phyloP scores from a whole-genome alignment of 2,888 invertebrate genomes.

The Callimorpha dominula region DNA sequence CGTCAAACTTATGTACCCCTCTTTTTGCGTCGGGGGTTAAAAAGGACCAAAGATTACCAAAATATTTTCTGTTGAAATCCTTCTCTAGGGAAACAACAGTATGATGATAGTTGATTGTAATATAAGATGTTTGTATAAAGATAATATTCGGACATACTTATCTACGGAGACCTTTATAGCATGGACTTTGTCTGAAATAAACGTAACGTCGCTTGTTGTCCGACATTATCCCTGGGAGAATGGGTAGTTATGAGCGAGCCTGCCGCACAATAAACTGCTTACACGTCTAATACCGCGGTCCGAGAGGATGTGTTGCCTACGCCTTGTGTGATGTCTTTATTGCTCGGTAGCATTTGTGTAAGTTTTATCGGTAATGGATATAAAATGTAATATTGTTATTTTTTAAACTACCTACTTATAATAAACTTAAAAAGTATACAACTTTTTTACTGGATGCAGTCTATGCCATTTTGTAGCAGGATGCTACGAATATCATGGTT shows the following conservation, averaged over 20 bases:
- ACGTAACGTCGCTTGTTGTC: conserved; percentile 77
- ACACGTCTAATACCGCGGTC: conserved; percentile 75
- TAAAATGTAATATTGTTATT: conserved; percentile 1
- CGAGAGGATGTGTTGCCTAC: conserved; percentile 59
- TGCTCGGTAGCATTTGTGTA: conserved; percentile 54
- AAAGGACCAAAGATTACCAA: background rate
- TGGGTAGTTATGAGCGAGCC: conserved; percentile 82
- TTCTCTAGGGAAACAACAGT: conserved; percentile 6
- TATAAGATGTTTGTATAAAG: conserved; percentile 43
- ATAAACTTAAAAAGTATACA: background rate
- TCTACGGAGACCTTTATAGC: conserved; percentile 66
- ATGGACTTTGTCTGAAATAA: conserved; percentile 74
- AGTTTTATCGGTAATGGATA: conserved; percentile 15
- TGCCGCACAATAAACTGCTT: conserved; percentile 81
- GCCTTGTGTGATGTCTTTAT: conserved; percentile 72
- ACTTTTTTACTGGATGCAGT: background rate
- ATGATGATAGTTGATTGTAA: conserved; percentile 35
- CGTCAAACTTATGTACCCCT: no score
- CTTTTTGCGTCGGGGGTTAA: no score
- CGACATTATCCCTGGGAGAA: conserved; percentile 79
- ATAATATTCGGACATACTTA: conserved; percentile 60
- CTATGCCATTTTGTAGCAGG: conserved; percentile 21
- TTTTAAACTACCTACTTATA: background rate
- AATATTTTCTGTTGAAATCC: background rate
- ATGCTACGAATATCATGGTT: conserved; percentile 19